Conservation (phyloP, 2,888 invertebrate genomes). For the Pseudoips prasinana region DNA sequence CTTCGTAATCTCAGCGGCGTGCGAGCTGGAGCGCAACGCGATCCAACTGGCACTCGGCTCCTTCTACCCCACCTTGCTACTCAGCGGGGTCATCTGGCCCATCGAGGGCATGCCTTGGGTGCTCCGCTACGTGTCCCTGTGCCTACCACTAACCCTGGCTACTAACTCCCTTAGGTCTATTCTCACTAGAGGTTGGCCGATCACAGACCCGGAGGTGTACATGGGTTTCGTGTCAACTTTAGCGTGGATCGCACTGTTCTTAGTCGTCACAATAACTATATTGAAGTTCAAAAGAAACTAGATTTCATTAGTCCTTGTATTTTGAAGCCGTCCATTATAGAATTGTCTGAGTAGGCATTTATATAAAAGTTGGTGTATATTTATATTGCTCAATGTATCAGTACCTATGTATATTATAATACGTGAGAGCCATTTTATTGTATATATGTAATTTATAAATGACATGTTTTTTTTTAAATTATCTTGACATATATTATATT, state of each 20-base stretch:
- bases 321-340: no score
- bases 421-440: not conserved
- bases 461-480: no score
- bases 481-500: no score
- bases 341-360: slow-evolving; percentile 21
- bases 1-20: slow-evolving; percentile 95
- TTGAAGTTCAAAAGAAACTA: slow-evolving; percentile 91
- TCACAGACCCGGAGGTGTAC: slow-evolving; percentile 91
- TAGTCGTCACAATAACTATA: slow-evolving; percentile 90
- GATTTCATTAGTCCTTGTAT: slow-evolving; percentile 19
- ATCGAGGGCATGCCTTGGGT: slow-evolving; percentile 96
- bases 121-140: slow-evolving; percentile 90
- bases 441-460: no score
- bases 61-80: slow-evolving; percentile 95
- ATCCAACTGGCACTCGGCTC: slow-evolving; percentile 96
- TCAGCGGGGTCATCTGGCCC: slow-evolving; percentile 98
- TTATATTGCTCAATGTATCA: not conserved
- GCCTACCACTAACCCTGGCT: slow-evolving; percentile 94
- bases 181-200: slow-evolving; percentile 93
- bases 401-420: not conserved
- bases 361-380: not conserved
- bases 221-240: slow-evolving; percentile 93
- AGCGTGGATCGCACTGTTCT: slow-evolving; percentile 92
- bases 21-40: slow-evolving; percentile 95
- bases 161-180: slow-evolving; percentile 94